Percentiles rank a stretch among this genome's conserved stretches.
Conservation (phyloP, 2,888 invertebrate genomes). For the Seira ritae region DNA sequence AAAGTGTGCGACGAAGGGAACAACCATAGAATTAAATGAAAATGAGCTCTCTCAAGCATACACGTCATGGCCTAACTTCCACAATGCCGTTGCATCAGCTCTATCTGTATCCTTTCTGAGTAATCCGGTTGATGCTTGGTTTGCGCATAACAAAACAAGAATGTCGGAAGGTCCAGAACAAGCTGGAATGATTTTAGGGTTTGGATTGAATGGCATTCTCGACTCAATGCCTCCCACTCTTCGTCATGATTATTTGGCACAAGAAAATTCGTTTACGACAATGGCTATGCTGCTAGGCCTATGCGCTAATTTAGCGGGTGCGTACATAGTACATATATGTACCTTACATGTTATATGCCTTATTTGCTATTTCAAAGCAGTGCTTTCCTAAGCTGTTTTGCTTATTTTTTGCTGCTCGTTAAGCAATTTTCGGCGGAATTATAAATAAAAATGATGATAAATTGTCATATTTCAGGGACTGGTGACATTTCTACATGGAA, state of each 20-base stretch:
- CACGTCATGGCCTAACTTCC: slow-evolving; percentile 71
- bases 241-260: slow-evolving; percentile 72
- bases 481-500: slow-evolving; percentile 73
- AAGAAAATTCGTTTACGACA: slow-evolving; percentile 72
- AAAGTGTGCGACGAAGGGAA: slow-evolving; percentile 71
- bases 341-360: background rate
- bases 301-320: slow-evolving; percentile 71
- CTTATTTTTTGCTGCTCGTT: no score
- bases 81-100: slow-evolving; percentile 71
- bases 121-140: slow-evolving; percentile 72
- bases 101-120: slow-evolving; percentile 68
- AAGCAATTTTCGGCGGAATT: no score
- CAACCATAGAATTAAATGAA: slow-evolving; percentile 70
- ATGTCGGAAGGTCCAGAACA: slow-evolving; percentile 71
- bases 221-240: slow-evolving; percentile 72
- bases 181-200: slow-evolving; percentile 73
- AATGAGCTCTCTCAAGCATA: slow-evolving; percentile 66
- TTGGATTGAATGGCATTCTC: slow-evolving; percentile 71
- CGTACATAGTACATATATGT: no score
- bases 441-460: no score
- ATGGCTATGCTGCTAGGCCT: slow-evolving; percentile 72
- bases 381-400: no score
- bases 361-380: background rate
- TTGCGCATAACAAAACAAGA: slow-evolving; percentile 72
- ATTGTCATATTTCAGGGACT: slow-evolving; percentile 68